phyloP scores from a whole-genome alignment of 2,888 invertebrate species.

The Schizotus pectinicornis region DNA sequence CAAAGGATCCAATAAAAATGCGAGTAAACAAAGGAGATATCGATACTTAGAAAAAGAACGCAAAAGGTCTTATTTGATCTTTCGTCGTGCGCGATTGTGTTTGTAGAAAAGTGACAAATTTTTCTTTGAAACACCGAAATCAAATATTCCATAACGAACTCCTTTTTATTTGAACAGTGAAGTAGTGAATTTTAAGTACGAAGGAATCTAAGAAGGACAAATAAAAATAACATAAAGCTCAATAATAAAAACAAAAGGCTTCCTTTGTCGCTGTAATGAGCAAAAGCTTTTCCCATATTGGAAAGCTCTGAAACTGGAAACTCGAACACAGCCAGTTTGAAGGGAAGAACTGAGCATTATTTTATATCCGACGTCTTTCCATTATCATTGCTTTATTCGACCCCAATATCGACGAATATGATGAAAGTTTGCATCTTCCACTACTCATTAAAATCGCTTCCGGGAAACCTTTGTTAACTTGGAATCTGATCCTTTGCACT shows the following conservation, averaged over 20 bases:
- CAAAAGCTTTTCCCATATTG: slow-evolving; percentile 37
- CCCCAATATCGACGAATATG: slow-evolving; percentile 14
- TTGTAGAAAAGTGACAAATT: slow-evolving; percentile 29
- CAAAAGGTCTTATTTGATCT: slow-evolving; percentile 22
- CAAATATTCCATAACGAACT: slow-evolving; percentile 34
- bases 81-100: slow-evolving; percentile 15
- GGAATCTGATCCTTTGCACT: not conserved
- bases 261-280: slow-evolving; percentile 38
- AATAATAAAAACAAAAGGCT: slow-evolving; percentile 37
- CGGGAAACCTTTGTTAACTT: slow-evolving; percentile 13
- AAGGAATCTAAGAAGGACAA: slow-evolving; percentile 31
- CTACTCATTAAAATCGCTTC: slow-evolving; percentile 27
- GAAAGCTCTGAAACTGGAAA: slow-evolving; percentile 28
- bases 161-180: slow-evolving; percentile 28
- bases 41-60: not conserved
- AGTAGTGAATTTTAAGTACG: slow-evolving; percentile 32
- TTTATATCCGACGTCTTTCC: slow-evolving; percentile 31
- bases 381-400: slow-evolving; percentile 31
- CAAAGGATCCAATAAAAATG: too few relatives aligned
- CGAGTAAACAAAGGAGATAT: not conserved
- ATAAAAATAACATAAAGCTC: slow-evolving; percentile 35
- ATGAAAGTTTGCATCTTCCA: slow-evolving; percentile 3
- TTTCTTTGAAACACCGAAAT: slow-evolving; percentile 31
- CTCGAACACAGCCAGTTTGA: slow-evolving; percentile 8
- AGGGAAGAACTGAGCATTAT: slow-evolving; percentile 23